Base-by-base conservation (phyloP, 2,888 invertebrate species). In the Drosophila niveifrons region DNA sequence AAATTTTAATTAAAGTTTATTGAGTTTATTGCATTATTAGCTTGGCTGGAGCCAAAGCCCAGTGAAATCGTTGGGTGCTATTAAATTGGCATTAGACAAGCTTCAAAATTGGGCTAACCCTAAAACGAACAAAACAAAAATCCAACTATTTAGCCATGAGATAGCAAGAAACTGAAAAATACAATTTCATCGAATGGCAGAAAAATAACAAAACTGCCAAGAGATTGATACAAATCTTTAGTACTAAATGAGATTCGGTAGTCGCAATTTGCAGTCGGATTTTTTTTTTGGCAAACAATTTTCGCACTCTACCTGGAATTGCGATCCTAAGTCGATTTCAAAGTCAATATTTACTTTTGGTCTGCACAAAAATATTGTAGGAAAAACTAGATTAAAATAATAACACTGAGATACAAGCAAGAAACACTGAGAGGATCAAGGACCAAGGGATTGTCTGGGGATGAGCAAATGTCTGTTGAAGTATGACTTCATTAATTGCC, bases 271-370 rank as follows among this genome's bases (percentile, higher is more conserved):
- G 58, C 53, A 58, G 34, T 34, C 31, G 47, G 31, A 57, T 44
- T 11, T 29, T 9, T 34, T 44, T 11, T 29, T 9, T 34, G 31
- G 34, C 10, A 17, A 31, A 31, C 47, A 48, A 46, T 63, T 34
- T 64, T 63, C 59, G 46, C 65, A 59, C 47, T 57, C 51, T 80
- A 81, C 84, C 75, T 78, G 67, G 63, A 67, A 79, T 11, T 1
- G 4, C 48, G 57, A 15, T 57, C 71, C 63, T 83, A 88, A 86
- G 74, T 77, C 82, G 79, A 90, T 85, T 88, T 76, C 63, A 90
- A 75, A 89, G 90, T 90, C 90, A 90, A 90, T 90, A 90, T 90
- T 90, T 84, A 78, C 71, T 88, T 83, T 83, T 79, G 43, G 50
- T 41, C 15, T 48, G 31, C 53, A 43, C 34, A 58, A 57, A 58